Conservation (phyloP, 2,113 vertebrate genomes). For the Sphaerodactylus townsendi region DNA sequence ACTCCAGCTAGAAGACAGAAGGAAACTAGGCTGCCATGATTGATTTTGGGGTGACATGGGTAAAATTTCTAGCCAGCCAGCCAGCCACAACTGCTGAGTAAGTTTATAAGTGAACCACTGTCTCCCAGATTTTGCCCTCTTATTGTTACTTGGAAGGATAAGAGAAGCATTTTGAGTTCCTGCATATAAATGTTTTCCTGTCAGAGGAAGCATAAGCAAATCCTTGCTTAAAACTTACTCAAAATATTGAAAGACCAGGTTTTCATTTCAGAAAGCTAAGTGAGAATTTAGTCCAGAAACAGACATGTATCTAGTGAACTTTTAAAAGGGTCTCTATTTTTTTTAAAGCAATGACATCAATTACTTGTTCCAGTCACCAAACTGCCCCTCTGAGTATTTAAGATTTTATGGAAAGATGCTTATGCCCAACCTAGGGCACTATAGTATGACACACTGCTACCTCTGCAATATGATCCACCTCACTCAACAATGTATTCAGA, state of each 20-base stretch:
- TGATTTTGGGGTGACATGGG: not conserved
- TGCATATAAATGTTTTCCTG: not conserved
- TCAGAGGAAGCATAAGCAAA: not conserved
- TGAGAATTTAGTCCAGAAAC: not conserved
- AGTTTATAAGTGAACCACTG: not conserved
- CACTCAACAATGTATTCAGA: not conserved
- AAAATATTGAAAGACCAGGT: not conserved
- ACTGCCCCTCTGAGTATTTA: conserved; percentile 1
- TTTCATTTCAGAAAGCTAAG: not conserved
- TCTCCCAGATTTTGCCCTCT: not conserved
- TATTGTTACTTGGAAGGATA: not conserved
- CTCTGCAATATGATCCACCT: not conserved
- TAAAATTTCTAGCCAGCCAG: not conserved
- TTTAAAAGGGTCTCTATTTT: no score
- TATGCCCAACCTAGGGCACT: not conserved
- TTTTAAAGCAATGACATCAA: not conserved
- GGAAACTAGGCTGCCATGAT: not conserved
- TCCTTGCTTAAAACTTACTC: not conserved
- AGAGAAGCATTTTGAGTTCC: not conserved
- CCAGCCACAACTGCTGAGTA: not conserved
- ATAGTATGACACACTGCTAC: not conserved
- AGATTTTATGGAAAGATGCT: conserved; percentile 4
- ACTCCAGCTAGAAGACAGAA: not conserved
- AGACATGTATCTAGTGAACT: not conserved
- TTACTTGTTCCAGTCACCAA: not conserved